A percentile compares a stretch with the other conserved stretches of the same genome.
Conservation (phyloP, 2,113 vertebrate genomes). For the Equus przewalskii region DNA sequence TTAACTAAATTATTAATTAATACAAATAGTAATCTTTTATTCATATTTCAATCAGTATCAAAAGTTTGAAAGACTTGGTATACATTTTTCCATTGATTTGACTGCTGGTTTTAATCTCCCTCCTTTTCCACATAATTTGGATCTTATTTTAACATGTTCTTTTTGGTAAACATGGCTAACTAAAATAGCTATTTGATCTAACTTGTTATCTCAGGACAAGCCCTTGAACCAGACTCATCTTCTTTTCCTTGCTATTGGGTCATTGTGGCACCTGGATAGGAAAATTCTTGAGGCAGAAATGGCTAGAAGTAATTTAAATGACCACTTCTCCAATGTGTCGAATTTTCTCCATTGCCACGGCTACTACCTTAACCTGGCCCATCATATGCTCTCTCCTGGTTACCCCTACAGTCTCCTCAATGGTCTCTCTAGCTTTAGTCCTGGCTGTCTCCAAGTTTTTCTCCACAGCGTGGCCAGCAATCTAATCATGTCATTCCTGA, state of each 20-base stretch:
- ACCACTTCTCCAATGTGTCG: background rate
- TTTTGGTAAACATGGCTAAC: accelerated
- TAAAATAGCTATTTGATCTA: background rate
- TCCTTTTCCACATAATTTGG: background rate
- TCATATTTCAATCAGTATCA: background rate
- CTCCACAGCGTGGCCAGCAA: background rate
- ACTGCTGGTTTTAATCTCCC: background rate
- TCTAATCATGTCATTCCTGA: background rate
- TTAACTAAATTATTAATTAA: constrained; percentile 6
- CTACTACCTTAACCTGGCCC: background rate
- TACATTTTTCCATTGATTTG: background rate
- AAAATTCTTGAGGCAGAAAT: constrained; percentile 37
- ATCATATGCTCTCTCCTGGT: background rate
- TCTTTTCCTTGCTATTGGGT: background rate
- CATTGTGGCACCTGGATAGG: background rate
- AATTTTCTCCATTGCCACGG: background rate
- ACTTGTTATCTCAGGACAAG: background rate
- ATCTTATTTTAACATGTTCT: constrained; percentile 21
- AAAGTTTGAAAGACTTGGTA: background rate
- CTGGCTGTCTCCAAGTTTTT: background rate
- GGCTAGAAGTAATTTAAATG: background rate
- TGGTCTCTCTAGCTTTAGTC: background rate
- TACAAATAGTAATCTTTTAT: constrained; percentile 4
- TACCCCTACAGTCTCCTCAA: background rate
- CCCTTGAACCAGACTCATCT: background rate